These are phyloP conservation scores for Dendrolimus punctatus DNA, from an alignment of 1,140 invertebrate species.

Conservation along the genomic window DNA sequence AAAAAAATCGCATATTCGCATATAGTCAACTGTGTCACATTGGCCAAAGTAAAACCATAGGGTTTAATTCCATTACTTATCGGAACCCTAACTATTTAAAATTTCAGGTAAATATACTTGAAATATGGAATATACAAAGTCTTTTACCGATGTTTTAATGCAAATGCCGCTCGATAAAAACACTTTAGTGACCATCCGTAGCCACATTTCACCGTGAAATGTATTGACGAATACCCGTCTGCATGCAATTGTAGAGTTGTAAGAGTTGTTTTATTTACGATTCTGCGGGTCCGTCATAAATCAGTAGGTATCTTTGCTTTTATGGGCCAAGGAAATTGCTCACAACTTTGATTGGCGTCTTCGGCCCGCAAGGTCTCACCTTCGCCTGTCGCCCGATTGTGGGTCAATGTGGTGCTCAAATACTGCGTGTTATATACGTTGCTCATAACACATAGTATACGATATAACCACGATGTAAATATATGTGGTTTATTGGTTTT, in stretches of 20 bases:
- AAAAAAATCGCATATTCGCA: too few relatives aligned
- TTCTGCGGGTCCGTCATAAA: slow-evolving; percentile 25
- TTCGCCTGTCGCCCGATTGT: slow-evolving; percentile 24
- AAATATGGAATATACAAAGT: too few relatives aligned
- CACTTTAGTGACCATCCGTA: too few relatives aligned
- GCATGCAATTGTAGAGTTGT: slow-evolving; percentile 13
- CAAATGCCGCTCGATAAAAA: too few relatives aligned
- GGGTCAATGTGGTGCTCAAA: slow-evolving; percentile 26
- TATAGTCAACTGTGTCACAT: too few relatives aligned
- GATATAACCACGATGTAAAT: background rate
- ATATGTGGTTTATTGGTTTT: too few relatives aligned
- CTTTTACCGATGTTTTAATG: too few relatives aligned
- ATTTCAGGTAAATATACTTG: too few relatives aligned
- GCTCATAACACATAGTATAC: slow-evolving; percentile 2
- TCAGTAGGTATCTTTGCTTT: slow-evolving; percentile 24
- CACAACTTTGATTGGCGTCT: slow-evolving; percentile 40
- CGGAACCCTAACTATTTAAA: too few relatives aligned
- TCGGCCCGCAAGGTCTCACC: slow-evolving; percentile 23
- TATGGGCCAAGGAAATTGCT: slow-evolving; percentile 31
- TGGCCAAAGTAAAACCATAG: too few relatives aligned
- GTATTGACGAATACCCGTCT: background rate
- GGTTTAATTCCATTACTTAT: too few relatives aligned
- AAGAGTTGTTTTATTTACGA: slow-evolving; percentile 25
- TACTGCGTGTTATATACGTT: slow-evolving; percentile 9
- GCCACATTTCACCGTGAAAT: too few relatives aligned